Base-by-base conservation (phyloP, 2,888 invertebrate genomes). In the Lasioglossum marginatum region DNA sequence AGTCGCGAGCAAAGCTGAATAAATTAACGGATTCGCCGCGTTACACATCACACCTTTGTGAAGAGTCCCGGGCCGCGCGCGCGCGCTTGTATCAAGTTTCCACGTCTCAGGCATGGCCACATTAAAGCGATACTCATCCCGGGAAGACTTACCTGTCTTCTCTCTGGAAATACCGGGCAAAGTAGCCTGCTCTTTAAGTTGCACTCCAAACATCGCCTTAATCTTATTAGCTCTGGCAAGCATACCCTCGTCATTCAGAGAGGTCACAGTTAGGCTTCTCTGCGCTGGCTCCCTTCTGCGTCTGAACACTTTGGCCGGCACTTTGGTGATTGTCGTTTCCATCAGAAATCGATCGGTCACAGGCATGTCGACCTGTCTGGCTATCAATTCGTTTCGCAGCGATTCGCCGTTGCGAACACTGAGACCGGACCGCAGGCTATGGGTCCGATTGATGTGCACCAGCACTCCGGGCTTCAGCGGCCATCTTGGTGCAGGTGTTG, bases 391-490 rank as follows among this genome's bases (percentile, higher is more conserved):
- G 85, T 88, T 86, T 76, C 91, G 91, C 71, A 91, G 85, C 78
- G 87, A 88, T 80, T 92, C 92, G 90, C 89, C 91, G 85, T 92
- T 88, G 82, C 91, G 93, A 83, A 93, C 90, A 87, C 91, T 91
- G 88, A 95, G 89, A 73, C 95, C 94, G 71, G 95, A 93, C 79
- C 94, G 94, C 82, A 96, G 95, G 91, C 97, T 97, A 95, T 98
- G 97, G 94, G 97, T 97, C 81, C 98, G 97, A 95, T 98, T 98
- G 40, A 98, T 97, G 94, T 98, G 98, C 75, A 98, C 97, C 93
- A 98, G 96, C 79, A 98, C 98, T 78, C 98, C 98, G 4, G 98
- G 98, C 93, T 98, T 97, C 85, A 98, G 95, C 14, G 98, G 98
- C 98, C 98, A 98, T 94, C 98, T 97, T 90, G 96, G 97, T 5